Evolutionary conservation across 35 echinoderm and acorn worm species (phyloP).

Genomic region (Acanthaster planci): DNA sequence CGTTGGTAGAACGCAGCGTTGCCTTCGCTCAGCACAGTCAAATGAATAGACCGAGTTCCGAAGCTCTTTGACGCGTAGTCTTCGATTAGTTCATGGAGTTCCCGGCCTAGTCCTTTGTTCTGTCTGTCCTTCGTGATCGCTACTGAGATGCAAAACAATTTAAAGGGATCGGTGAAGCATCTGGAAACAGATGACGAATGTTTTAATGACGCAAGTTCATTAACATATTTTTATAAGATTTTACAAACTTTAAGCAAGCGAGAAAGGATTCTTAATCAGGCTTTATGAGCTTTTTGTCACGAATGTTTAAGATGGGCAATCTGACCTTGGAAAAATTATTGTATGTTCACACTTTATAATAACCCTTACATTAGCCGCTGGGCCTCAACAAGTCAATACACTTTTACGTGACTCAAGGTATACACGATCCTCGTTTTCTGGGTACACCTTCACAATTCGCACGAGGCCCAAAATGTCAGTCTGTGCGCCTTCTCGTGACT

Average conservation of each 20-base stretch:
- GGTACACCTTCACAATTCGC: background rate
- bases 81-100: background rate
- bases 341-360: no score
- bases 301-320: no score
- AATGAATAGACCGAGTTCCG: background rate
- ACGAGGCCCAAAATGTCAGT: background rate
- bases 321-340: no score
- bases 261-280: no score
- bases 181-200: no score
- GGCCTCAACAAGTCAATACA: no score
- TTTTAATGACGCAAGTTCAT: no score
- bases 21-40: background rate
- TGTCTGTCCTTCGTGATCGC: background rate
- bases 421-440: background rate
- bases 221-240: no score
- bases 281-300: no score
- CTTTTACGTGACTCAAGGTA: background rate
- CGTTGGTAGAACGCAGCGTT: background rate
- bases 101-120: background rate
- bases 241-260: no score
- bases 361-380: no score
- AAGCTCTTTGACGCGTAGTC: background rate
- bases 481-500: background rate
- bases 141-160: background rate
- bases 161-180: no score